Conservation (phyloP, 2,113 vertebrate species). For the Callospermophilus lateralis region DNA sequence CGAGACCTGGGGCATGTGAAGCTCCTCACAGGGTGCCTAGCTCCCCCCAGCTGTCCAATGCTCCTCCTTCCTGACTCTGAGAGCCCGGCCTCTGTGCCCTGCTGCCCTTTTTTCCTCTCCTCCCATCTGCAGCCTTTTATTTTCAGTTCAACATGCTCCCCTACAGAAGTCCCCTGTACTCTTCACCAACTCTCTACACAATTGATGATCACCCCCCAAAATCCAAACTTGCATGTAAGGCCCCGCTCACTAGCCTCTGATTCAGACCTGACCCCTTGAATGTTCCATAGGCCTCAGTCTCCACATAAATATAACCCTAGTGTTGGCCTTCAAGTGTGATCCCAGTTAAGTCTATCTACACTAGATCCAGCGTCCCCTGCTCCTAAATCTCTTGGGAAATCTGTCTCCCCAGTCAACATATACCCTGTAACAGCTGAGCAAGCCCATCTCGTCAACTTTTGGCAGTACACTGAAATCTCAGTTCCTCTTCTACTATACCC, state of each 20-base stretch:
- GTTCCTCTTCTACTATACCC: background rate
- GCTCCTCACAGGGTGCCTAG: no score
- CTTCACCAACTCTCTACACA: background rate
- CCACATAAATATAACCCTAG: background rate
- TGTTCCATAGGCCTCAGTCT: background rate
- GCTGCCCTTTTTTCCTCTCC: background rate
- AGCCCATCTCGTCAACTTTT: background rate
- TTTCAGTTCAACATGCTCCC: background rate
- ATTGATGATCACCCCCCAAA: background rate
- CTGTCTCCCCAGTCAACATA: background rate
- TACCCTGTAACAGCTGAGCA: background rate
- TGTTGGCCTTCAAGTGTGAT: background rate
- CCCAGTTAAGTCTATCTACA: background rate
- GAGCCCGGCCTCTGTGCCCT: background rate
- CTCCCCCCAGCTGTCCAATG: background rate
- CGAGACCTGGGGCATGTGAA: fast-evolving
- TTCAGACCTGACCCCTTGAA: background rate
- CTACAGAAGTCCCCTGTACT: background rate
- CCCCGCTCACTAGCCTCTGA: background rate
- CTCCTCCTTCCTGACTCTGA: background rate
- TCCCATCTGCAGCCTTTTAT: background rate
- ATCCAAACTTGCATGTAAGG: background rate
- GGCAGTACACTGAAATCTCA: background rate
- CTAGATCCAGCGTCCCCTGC: no score
- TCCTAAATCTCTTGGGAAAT: background rate